Evolutionary conservation across 2,797 vertebrate genomes (phyloP), one percentile per base, ranked within the genome.

Genomic region (Muscicapa comitata): DNA sequence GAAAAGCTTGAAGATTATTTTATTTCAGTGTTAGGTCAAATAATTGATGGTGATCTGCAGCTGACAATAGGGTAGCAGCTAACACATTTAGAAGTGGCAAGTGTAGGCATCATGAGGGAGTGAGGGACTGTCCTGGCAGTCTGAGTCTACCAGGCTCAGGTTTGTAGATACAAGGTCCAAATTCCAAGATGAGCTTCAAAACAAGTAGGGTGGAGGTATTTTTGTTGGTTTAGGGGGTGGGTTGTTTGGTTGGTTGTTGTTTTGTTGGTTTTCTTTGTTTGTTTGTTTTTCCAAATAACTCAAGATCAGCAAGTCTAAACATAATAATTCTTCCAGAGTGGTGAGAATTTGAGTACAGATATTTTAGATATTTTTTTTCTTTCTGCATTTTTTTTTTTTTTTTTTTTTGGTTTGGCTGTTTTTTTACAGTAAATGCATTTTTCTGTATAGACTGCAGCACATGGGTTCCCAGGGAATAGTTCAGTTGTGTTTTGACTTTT

Each of bases 231-330:
- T 37, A 55, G 16, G 13, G 2, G 3, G 1, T 37, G 13, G 5
- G 3, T 65, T 18, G 13, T 3, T 75, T 80, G 11, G 0, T 37
- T n/a, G 4, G 0, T n/a, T 40, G 1, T 11, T 45, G 8, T 13
- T 51, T 59, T 38, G 3, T 31, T n/a, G 17, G 4, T 0, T 6
- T 0, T 0, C 23, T 68, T 20, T 20, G 16, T 23, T 23, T 21
- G 17, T 11, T 3, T 8, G 40, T 78, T 5, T 63, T 88, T 63
- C 71, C 25, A 65, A 43, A 47, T 63, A 25, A 35, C 10, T 70
- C 20, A 17, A 42, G 17, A 71, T 66, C 19, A 75, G 25, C 17
- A 50, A 20, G 5, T 78, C 74, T 68, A 59, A 80, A 67, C 4
- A 20, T 12, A 11, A 24, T 11, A 20, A 33, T 86, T 80, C 23